Base-by-base conservation (phyloP, 92 coral and sea anemone genomes). In the Siderastrea siderea region DNA sequence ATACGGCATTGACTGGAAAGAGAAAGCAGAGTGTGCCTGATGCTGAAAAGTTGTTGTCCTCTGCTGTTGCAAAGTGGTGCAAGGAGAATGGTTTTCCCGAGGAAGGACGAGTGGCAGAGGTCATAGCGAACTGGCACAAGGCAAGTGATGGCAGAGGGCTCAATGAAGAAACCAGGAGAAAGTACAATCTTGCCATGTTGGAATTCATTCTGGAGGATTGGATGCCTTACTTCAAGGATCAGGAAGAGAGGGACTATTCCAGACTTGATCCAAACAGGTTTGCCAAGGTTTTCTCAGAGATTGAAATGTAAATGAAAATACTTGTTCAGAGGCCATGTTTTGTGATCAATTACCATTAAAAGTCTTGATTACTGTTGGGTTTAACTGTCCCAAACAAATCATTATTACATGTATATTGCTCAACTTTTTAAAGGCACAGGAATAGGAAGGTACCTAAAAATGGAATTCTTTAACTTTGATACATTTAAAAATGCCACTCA, bases 71-170 rank as follows among this genome's bases (percentile, higher is more conserved):
- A 11, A 13, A 84, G n/a, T 93, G 81, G 62, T 61, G 91, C 77
- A 72, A 60, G 38, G 38, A 48, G 0, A 67, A 88, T 71, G 79
- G 84, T 6, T 73, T 60, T 74, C 52, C 57, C 9, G 53, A 71
- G 3, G 89, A 87, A 26, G 93, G 86, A 26, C n/a, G 75, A 13
- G 83, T 85, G 50, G 62, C 82, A 4, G 49, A 70, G 48, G 26
- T 77, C 1, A 68, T 91, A 6, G 66, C 70, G 2, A 76, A 94
- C 55, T 91, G 93, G 94, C 96, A 88, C 79, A 85, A 91, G 81
- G 94, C 96, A 13, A 79, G 68, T 73, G 94, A 93, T 80, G 94
- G 94, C 2, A 48, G 91, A 16, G 94, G 96, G 4, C 50, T 91
- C n/a, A 47, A 16, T n/a, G 93, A 94, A 16, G 93, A 74, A 11